Conservation (phyloP, 1,140 invertebrate species). For the Tetramorium alpestre region DNA sequence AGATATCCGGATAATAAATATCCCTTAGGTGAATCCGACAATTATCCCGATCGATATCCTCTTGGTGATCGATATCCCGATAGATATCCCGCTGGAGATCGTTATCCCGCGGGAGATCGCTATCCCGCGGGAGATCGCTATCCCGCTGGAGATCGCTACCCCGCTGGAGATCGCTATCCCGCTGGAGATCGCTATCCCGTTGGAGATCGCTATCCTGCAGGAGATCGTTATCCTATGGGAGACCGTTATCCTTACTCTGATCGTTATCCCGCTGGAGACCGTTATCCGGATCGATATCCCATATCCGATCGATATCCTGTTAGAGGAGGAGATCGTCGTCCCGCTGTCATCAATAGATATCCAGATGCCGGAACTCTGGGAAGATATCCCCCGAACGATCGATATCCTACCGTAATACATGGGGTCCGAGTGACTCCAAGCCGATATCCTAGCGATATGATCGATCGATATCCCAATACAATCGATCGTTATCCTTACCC, state of each 20-base stretch:
- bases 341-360: slow-evolving; percentile 71
- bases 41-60: slow-evolving; percentile 83
- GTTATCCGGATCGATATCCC: slow-evolving; percentile 80
- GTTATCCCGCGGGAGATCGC: slow-evolving; percentile 82
- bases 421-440: slow-evolving; percentile 69
- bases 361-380: slow-evolving; percentile 83
- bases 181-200: slow-evolving; percentile 63
- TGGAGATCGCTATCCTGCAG: slow-evolving; percentile 76
- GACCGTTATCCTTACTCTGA: slow-evolving; percentile 81
- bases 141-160: slow-evolving; percentile 80
- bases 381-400: slow-evolving; percentile 76
- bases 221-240: slow-evolving; percentile 83
- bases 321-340: slow-evolving; percentile 79
- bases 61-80: slow-evolving; percentile 67
- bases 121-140: slow-evolving; percentile 75
- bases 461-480: slow-evolving; percentile 75
- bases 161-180: slow-evolving; percentile 75
- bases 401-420: slow-evolving; percentile 81
- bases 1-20: slow-evolving; percentile 78
- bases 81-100: slow-evolving; percentile 55
- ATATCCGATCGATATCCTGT: slow-evolving; percentile 68
- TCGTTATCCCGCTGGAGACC: slow-evolving; percentile 72
- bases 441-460: slow-evolving; percentile 57
- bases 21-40: slow-evolving; percentile 73
- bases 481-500: slow-evolving; percentile 78